Base-by-base conservation (phyloP, 1,140 invertebrate species). In the Luehdorfia chinensis region DNA sequence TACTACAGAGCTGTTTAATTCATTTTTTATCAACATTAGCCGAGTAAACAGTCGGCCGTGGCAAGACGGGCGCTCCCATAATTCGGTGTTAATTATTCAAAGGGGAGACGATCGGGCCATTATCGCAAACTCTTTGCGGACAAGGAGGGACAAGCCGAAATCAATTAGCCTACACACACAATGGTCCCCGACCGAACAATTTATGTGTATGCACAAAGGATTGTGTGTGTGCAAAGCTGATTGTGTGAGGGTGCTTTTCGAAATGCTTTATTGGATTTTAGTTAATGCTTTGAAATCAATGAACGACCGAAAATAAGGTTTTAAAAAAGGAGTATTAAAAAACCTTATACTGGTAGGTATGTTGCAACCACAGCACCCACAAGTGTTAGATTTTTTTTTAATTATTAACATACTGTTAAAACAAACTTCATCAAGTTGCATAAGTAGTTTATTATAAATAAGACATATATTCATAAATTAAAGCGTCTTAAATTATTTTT, bases 131-230 rank as follows among this genome's bases (percentile, higher is more conserved):
- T 58, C 56, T 60, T 63, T 47, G 34, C 47, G 27, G 58, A 59
- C 45, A 54, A 57, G 53, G 46, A 58, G 59, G 53, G 58, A 60
- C 56, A 51, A 50, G 52, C 63, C 53, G 65, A 69, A 77, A 67
- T 71, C 74, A 75, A 77, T 77, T 77, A 77, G 66, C 61, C 55
- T 61, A n/a, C 16, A 53, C 55, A 74, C 56, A 75, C 74, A 77
- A 49, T 54, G 60, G 48, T 37, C 55, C 49, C 43, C 36, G 9
- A 44, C 50, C 27, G 65, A 56, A 60, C 58, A 60, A 66, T 68
- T 70, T 74, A 60, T 67, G 58, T 70, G 59, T 71, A 52, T 67
- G 50, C 50, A 37, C 54, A 58, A 32, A 53, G 47, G 54, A 71
- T 69, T 66, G 56, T 74, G 62, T 70, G 66, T 70, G 61, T 60